Conservation (phyloP, 2,113 vertebrate species). For the Clarias macrocephalus region DNA sequence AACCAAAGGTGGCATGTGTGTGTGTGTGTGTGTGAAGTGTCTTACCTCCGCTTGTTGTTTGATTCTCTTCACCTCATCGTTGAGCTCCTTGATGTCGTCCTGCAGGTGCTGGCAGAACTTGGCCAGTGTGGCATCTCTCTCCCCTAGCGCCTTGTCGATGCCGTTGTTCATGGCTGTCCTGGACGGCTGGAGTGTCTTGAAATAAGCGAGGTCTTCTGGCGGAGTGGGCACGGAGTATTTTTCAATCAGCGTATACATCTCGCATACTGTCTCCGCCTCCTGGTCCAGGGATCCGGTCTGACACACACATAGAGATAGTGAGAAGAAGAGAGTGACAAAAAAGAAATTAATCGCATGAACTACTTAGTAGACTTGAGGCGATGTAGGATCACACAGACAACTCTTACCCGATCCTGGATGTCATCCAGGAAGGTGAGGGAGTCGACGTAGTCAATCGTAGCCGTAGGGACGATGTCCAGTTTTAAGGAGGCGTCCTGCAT, state of each 20-base stretch:
- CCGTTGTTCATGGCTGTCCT: conserved; percentile 66
- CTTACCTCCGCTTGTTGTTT: conserved; percentile 74
- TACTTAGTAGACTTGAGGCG: too few species aligned
- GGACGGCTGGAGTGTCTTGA: conserved; percentile 73
- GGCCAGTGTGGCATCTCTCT: conserved; percentile 69
- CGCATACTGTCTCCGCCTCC: conserved; percentile 70
- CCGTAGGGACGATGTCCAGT: conserved; percentile 70
- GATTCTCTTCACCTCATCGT: conserved; percentile 70
- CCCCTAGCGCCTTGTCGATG: conserved; percentile 69
- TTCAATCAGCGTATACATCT: conserved; percentile 82
- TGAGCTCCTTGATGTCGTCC: conserved; percentile 75
- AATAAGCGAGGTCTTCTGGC: conserved; percentile 78
- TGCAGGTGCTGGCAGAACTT: conserved; percentile 74
- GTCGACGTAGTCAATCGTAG: conserved; percentile 77
- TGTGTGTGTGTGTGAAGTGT: too few species aligned
- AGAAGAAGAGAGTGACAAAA: neutral
- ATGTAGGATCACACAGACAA: neutral
- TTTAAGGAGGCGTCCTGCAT: conserved; percentile 78
- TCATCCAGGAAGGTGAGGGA: conserved; percentile 80
- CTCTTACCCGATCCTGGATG: conserved; percentile 80
- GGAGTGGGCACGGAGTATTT: conserved; percentile 73
- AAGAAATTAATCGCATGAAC: neutral
- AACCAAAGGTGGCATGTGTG: too few species aligned
- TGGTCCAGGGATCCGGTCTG: conserved; percentile 78
- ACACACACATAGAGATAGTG: neutral